Evolutionary conservation across 1,140 invertebrate genomes (phyloP).

Genomic region (Nixonia krombeini): DNA sequence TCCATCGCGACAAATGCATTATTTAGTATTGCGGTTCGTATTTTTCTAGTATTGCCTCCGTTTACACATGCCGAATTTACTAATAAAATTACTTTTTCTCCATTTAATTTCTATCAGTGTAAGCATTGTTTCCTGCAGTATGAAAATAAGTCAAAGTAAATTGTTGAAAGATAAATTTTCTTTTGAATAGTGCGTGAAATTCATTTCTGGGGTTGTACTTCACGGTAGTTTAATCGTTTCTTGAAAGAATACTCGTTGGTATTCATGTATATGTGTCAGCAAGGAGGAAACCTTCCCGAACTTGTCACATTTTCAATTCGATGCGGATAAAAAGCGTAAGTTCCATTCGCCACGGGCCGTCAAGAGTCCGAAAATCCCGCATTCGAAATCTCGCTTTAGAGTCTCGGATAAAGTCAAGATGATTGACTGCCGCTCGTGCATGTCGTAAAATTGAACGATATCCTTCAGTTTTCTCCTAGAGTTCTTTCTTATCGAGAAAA

Average conservation of each 20-base stretch:
- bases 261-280: not conserved
- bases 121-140: too few relatives aligned
- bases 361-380: constrained; percentile 38
- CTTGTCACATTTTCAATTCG: constrained; percentile 49
- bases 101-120: too few relatives aligned
- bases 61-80: constrained; percentile 3
- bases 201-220: constrained; percentile 1
- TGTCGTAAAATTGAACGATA: not conserved
- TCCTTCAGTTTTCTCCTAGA: not conserved
- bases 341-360: constrained; percentile 53
- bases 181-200: constrained; percentile 5
- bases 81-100: constrained; percentile 21
- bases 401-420: too few relatives aligned
- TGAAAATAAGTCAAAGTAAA: constrained; percentile 15
- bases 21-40: constrained; percentile 18
- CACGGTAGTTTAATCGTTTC: not conserved
- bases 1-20: constrained; percentile 8
- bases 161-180: constrained; percentile 10
- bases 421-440: too few relatives aligned
- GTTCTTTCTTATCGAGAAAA: not conserved
- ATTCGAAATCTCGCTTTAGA: not conserved
- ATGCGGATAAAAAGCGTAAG: constrained; percentile 34
- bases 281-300: not conserved
- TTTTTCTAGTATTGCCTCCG: too few relatives aligned
- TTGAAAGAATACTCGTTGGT: not conserved